These are phyloP conservation scores for Probosciger aterrimus DNA, from an alignment of 2,113 vertebrate species.

Conservation along the genomic window DNA sequence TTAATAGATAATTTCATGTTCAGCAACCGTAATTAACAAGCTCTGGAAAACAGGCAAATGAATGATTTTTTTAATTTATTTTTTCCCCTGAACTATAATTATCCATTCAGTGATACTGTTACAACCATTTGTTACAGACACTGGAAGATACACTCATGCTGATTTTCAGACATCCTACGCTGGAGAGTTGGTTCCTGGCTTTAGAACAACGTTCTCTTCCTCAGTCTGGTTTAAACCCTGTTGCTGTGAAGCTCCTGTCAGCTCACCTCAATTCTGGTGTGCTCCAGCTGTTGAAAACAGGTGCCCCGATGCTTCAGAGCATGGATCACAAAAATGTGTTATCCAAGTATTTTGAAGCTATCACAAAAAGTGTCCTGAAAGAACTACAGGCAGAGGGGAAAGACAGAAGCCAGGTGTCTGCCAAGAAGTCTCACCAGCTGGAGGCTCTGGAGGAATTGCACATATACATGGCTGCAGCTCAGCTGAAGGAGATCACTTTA, in stretches of 20 bases:
- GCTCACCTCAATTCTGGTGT: conserved; percentile 71
- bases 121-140: conserved; percentile 69
- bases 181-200: conserved; percentile 91
- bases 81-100: not conserved
- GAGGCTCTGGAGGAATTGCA: conserved; percentile 81
- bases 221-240: conserved; percentile 78
- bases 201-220: conserved; percentile 79
- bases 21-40: not conserved
- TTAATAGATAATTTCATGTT: not conserved
- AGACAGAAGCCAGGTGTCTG: not conserved
- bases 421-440: conserved; percentile 68
- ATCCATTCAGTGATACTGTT: not conserved
- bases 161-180: conserved; percentile 82
- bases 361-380: conserved; percentile 73
- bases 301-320: conserved; percentile 64
- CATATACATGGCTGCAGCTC: conserved; percentile 71
- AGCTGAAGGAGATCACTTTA: conserved; percentile 77
- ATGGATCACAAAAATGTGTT: conserved; percentile 63
- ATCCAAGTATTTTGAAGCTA: conserved; percentile 69
- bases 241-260: conserved; percentile 79
- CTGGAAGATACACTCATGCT: conserved; percentile 72
- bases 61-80: not conserved
- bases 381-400: conserved; percentile 66
- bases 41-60: not conserved
- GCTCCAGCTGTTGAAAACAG: conserved; percentile 74